These are phyloP conservation scores for Butorides virescens DNA, from an alignment of 2,113 vertebrate genomes.

Conservation along the genomic window DNA sequence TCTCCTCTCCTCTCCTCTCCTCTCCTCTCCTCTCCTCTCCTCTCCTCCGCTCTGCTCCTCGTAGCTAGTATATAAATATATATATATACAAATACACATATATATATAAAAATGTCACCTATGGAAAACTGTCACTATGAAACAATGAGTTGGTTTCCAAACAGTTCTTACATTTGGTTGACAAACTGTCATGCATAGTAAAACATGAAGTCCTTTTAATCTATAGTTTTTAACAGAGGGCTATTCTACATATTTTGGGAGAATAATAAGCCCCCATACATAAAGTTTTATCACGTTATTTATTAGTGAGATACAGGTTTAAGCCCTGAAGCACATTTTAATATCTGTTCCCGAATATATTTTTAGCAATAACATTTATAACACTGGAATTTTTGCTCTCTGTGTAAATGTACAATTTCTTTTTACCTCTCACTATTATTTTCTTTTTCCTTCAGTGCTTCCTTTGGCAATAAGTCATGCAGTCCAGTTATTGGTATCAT, in stretches of 20 bases:
- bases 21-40: neutral
- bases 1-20: neutral
- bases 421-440: neutral
- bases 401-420: neutral
- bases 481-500: neutral
- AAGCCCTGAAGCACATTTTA: neutral
- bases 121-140: neutral
- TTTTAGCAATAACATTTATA: conserved; percentile 27
- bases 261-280: neutral
- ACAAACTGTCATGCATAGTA: neutral
- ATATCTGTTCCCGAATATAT: neutral
- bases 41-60: neutral
- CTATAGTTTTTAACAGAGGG: neutral
- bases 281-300: neutral
- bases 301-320: neutral
- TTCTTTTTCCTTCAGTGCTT: neutral
- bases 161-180: neutral
- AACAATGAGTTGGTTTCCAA: neutral
- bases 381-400: neutral
- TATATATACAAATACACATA: neutral
- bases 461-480: neutral
- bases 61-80: neutral
- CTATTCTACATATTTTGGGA: neutral
- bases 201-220: neutral
- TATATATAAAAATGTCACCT: neutral